Evolutionary conservation across 2,888 invertebrate genomes (phyloP), one percentile per base, ranked within the genome.

Genomic region (Andrena fulva): DNA sequence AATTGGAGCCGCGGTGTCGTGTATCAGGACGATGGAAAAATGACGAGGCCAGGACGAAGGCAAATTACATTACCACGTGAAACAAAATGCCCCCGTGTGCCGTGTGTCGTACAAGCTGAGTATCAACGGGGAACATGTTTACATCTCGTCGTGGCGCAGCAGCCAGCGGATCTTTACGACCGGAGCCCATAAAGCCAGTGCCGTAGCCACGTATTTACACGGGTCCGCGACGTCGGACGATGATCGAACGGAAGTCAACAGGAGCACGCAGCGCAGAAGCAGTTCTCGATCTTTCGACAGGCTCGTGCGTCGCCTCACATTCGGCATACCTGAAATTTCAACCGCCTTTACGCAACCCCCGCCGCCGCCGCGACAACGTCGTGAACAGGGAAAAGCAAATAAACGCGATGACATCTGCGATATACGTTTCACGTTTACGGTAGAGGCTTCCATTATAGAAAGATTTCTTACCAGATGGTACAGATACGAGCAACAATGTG

Each of bases 41-140:
- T 67, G 35, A 66, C 54, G 71, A 42, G 52, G 50, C 24, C 59
- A 56, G 59, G 56, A 71, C 27, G 54, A 48, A 64, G 60, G 83
- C 82, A 77, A 83, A 83, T 83, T 82, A 66, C 82, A 63, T 73
- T 72, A 69, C 52, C 84, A 72, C 48, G 72, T 33, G 82, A 77
- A 77, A 77, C 83, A 82, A 76, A 82, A 82, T 50, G 81, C 54
- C 35, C 48, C 42, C 42, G 69, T 56, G 70, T 29, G 33, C 48
- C 31, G 66, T 54, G 62, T 80, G 80, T 82, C 68, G 82, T 78
- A 86, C 82, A 88, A 78, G 77, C 71, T 20, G 54, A 16, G 59
- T 88, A 86, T 85, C 82, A 80, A 81, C 79, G 82, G 67, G 74
- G 77, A 80, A 77, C 86, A 27, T 81, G 80, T 88, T 87, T 86